Base-by-base conservation (phyloP, 2,888 invertebrate genomes). In the Peribatodes rhomboidaria region DNA sequence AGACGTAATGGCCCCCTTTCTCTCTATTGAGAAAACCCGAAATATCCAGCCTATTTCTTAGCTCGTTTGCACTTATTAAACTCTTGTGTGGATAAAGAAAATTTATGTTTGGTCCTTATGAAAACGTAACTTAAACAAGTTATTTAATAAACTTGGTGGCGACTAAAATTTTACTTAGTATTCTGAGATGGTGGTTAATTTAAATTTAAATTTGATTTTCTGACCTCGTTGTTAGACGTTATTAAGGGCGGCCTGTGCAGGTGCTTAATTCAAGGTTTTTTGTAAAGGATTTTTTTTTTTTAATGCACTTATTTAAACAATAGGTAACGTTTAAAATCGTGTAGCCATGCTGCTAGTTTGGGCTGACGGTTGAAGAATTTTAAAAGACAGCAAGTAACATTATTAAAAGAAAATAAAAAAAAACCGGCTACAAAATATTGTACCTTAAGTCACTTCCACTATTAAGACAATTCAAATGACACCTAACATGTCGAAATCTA, bases 41-140 rank as follows among this genome's bases (percentile, higher is more conserved):
- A 35, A 35, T 20, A 27, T 46, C 46, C 33, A 11, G 20, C 56
- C 57, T 16, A 14, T 33, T 44, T 35, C 54, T 35, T 50, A 35
- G 47, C 42, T 55, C 54, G 42, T 64, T 64, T 44, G 42, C 59
- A 59, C 59, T 59, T 64, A 64, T 64, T 59, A 64, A 64, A 64
- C 31, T 49, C 58, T 54, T 58, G 54, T 55, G 59, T 55, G 42
- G 52, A 64, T 64, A 55, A 64, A 55, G 42, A 33, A 42, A 55
- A 64, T 64, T 64, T 64, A 64, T 64, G 55, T 59, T 58, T 47
- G 16, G 54, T 54, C 37, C 41, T 59, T 64, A 64, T 55, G 58
- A 59, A 59, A 64, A 54, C 53, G 18, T 64, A 64, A 54, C 58
- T 64, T 64, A 16, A 35, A 42, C 58, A 31, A 42, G 41, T 41